phyloP scores from a whole-genome alignment of 2,797 vertebrate species.

The Astyanax mexicanus region DNA sequence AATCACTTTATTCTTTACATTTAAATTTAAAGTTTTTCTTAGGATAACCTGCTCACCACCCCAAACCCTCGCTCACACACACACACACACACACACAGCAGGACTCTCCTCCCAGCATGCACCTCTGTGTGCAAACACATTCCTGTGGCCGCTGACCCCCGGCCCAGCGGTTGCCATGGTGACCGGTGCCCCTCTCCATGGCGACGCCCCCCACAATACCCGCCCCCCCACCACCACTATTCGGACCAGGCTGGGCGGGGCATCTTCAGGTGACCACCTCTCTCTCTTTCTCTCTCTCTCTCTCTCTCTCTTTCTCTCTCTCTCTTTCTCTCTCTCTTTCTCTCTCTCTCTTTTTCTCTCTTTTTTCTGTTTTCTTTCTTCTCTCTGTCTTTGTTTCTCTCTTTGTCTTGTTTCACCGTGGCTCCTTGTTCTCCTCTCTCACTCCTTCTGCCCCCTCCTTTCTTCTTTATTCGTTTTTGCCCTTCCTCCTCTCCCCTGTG shows the following conservation, averaged over 20 bases:
- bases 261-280: conserved; percentile 61
- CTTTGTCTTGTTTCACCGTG: conserved; percentile 23
- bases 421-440: conserved; percentile 7
- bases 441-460: background rate
- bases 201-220: conserved; percentile 71
- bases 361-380: background rate
- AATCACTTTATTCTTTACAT: no score
- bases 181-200: conserved; percentile 80
- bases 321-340: conserved; percentile 56
- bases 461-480: background rate
- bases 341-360: conserved; percentile 1
- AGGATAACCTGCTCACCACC: conserved; percentile 47
- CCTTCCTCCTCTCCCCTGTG: conserved; percentile 20
- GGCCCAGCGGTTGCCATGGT: conserved; percentile 81
- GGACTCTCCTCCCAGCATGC: conserved; percentile 73
- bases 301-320: conserved; percentile 51
- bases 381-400: conserved; percentile 3
- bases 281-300: conserved; percentile 45
- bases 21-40: conserved; percentile 40
- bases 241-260: conserved; percentile 47
- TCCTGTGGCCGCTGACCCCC: conserved; percentile 81
- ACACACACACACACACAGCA: conserved; percentile 63
- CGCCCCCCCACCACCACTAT: background rate
- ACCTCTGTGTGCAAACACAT: conserved; percentile 76
- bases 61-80: conserved; percentile 46